Base-by-base conservation (phyloP, 1,140 invertebrate species). In the Zaprionus ghesquierei region DNA sequence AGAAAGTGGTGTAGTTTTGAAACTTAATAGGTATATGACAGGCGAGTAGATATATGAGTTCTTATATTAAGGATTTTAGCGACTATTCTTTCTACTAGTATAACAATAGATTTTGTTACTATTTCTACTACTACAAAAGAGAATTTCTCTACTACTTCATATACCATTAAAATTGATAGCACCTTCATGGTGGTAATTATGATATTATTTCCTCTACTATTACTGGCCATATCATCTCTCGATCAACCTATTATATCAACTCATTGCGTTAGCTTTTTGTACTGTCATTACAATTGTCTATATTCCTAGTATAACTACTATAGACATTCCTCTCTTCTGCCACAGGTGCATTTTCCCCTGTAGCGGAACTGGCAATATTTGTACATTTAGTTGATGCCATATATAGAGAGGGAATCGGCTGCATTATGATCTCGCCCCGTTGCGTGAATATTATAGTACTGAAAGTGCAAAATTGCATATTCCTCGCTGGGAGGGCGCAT, bases 401-500 rank as follows among this genome's bases (percentile, higher is more conserved):
- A 41, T 41, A 41, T 41, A 41, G 35, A 15, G 35, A 41, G 6
- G 41, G 18, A 20, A 46, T 46, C 10, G 8, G 18, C 18, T 18
- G 23, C 15, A 41, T n/a, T 23, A n/a, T 58, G 20, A 23, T 25
- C n/a, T n/a, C 33, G 13, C 20, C 49, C 25, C 18, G 12, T 20
- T 62, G 15, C 53, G 33, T 35, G 46, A 44, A 51, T 20, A 54
- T 72, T 23, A 46, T n/a, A 68, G 33, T 12, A 54, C 20, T 54
- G 27, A 54, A 66, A 53, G 55, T 59, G 27, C 41, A 18, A 58
- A 25, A 66, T 59, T 66, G 53, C 53, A 65, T 65, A 25, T 46
- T 35, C 27, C 69, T 66, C 15, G n/a, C 63, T 65, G 69, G 69
- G 69, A 41, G 69, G 53, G 53, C 33, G 46, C 62, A 71, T 65